Evolutionary conservation across 2,113 vertebrate genomes (phyloP).

Genomic region (Dasyprocta punctata): DNA sequence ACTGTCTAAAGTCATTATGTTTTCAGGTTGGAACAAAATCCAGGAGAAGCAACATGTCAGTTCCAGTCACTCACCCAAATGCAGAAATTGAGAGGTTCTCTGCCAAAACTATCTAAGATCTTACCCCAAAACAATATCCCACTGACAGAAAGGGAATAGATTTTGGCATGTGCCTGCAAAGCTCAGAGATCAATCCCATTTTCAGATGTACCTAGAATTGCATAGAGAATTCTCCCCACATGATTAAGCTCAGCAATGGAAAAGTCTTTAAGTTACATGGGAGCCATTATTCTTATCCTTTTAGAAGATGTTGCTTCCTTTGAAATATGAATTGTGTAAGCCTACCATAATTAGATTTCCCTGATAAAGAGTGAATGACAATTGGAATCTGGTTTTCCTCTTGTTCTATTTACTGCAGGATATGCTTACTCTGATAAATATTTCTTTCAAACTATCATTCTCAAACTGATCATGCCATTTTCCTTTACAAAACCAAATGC

Average conservation of each 20-base stretch:
- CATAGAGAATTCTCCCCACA: conserved; percentile 62
- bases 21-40: conserved; percentile 80
- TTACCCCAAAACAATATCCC: conserved; percentile 77
- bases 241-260: conserved; percentile 76
- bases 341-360: conserved; percentile 74
- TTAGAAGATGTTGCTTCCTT: conserved; percentile 82
- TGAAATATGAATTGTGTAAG: conserved; percentile 78
- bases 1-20: conserved; percentile 72
- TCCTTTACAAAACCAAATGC: conserved; percentile 58
- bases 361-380: conserved; percentile 75
- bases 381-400: conserved; percentile 62
- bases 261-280: conserved; percentile 78
- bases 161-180: conserved; percentile 38
- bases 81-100: conserved; percentile 78
- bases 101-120: conserved; percentile 81
- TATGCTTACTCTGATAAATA: neutral
- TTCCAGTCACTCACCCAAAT: conserved; percentile 71
- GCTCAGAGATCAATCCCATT: conserved; percentile 69
- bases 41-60: conserved; percentile 72
- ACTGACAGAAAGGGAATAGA: conserved; percentile 66
- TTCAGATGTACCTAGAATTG: conserved; percentile 60
- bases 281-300: conserved; percentile 75
- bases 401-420: conserved; percentile 41
- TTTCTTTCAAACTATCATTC: conserved; percentile 62
- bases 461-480: conserved; percentile 44